Conservation (phyloP, 2,888 invertebrate genomes). For the Chymomyza procnemis region DNA sequence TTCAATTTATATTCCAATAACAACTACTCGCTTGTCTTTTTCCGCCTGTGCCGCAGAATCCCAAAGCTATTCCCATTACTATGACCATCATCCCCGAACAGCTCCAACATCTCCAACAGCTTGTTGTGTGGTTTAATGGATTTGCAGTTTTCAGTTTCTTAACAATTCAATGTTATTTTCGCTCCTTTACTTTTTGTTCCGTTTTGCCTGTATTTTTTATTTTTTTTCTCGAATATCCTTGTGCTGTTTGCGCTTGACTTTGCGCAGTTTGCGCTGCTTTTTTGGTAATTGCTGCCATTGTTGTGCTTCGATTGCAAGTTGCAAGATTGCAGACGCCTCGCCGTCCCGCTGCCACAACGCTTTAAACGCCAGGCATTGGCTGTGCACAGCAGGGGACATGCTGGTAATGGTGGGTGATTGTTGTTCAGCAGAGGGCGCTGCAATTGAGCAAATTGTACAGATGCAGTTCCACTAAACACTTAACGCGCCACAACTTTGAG, state of each 20-base stretch:
- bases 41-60: not conserved
- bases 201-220: slow-evolving; percentile 64
- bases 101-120: slow-evolving; percentile 30
- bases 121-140: slow-evolving; percentile 74
- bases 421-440: not conserved
- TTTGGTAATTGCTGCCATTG: slow-evolving; percentile 69
- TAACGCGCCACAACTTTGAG: slow-evolving; percentile 19
- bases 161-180: slow-evolving; percentile 70
- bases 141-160: slow-evolving; percentile 72
- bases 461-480: slow-evolving; percentile 28
- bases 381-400: not conserved
- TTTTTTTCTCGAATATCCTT: slow-evolving; percentile 42
- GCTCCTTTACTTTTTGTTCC: slow-evolving; percentile 31
- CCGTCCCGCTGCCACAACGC: not conserved
- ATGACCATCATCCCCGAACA: not conserved
- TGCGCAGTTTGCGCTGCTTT: slow-evolving; percentile 20
- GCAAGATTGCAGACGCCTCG: not conserved
- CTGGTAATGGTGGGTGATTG: not conserved
- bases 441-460: not conserved
- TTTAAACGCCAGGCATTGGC: not conserved
- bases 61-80: not conserved
- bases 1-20: slow-evolving; percentile 7
- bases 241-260: not conserved
- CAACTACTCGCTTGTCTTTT: not conserved
- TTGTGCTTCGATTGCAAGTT: slow-evolving; percentile 54